A percentile compares a stretch with the other conserved stretches of the same genome.
Evolutionary conservation across 2,888 invertebrate genomes (phyloP).

Genomic region (Salpingus planirostris): DNA sequence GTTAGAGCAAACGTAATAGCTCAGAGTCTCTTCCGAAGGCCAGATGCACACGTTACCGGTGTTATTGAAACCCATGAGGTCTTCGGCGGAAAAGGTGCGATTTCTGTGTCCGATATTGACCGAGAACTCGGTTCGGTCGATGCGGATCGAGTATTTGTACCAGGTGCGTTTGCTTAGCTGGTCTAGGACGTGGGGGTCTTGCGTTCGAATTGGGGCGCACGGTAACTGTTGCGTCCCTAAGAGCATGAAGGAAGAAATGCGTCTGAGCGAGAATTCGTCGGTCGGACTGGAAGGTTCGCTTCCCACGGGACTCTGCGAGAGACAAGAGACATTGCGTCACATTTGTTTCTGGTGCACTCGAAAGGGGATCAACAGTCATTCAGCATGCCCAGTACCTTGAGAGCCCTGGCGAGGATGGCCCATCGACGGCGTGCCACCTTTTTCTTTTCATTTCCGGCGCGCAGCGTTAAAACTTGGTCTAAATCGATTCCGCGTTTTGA

Average conservation of each 20-base stretch:
- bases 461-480: constrained; percentile 33
- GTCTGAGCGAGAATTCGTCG: constrained; percentile 47
- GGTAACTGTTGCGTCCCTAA: constrained; percentile 43
- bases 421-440: constrained; percentile 58
- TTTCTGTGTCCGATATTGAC: constrained; percentile 53
- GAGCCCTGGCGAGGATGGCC: constrained; percentile 59
- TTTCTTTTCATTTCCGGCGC: constrained; percentile 37
- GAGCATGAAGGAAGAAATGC: constrained; percentile 52
- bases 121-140: constrained; percentile 44
- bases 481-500: constrained; percentile 33
- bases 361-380: no score
- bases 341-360: no score
- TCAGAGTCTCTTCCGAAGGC: constrained; percentile 70
- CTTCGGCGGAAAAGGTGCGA: constrained; percentile 56
- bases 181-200: constrained; percentile 24
- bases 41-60: constrained; percentile 73
- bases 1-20: constrained; percentile 59
- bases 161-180: constrained; percentile 46
- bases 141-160: constrained; percentile 52
- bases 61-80: constrained; percentile 73
- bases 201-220: constrained; percentile 17
- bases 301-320: constrained; percentile 38
- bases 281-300: constrained; percentile 42
- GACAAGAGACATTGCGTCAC: no score
- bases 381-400: no score